Percentiles rank a stretch among this genome's conserved stretches.
Conservation (phyloP, 30 jellyfish, hydroid and myxozoan genomes). For the Rhopilema esculentum region DNA sequence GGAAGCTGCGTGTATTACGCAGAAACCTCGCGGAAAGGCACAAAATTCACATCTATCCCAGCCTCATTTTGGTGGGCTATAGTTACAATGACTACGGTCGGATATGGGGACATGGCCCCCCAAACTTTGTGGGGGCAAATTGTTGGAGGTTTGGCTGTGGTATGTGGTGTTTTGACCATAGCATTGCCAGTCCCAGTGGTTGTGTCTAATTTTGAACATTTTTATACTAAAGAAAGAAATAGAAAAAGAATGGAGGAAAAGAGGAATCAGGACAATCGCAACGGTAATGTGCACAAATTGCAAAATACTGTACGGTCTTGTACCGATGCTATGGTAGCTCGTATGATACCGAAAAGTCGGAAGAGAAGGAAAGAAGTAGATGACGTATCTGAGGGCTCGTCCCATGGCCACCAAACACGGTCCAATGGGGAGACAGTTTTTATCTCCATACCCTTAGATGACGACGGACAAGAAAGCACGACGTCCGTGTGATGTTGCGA, state of each 20-base stretch:
- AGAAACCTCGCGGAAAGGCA: constrained; percentile 69
- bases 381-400: constrained; percentile 9
- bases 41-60: constrained; percentile 92
- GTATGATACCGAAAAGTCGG: constrained; percentile 33
- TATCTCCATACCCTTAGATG: constrained; percentile 31
- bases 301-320: constrained; percentile 38
- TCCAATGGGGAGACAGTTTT: constrained; percentile 63
- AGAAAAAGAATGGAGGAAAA: constrained; percentile 88
- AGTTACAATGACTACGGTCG: constrained; percentile 98
- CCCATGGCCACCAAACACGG: constrained; percentile 32
- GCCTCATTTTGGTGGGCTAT: constrained; percentile 99
- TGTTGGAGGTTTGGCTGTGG: constrained; percentile 93
- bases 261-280: constrained; percentile 65
- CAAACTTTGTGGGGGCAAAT: constrained; percentile 91
- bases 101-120: constrained; percentile 98
- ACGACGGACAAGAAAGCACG: constrained; percentile 28
- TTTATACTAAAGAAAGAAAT: constrained; percentile 87
- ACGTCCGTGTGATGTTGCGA: constrained; percentile 10
- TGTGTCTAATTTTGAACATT: constrained; percentile 92
- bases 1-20: constrained; percentile 98
- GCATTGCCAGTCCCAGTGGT: constrained; percentile 99
- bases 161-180: constrained; percentile 90
- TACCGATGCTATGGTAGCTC: constrained; percentile 25
- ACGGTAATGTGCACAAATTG: constrained; percentile 29
- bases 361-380: constrained; percentile 47